Conservation (phyloP, 2,113 vertebrate genomes). For the Silurus asotus region DNA sequence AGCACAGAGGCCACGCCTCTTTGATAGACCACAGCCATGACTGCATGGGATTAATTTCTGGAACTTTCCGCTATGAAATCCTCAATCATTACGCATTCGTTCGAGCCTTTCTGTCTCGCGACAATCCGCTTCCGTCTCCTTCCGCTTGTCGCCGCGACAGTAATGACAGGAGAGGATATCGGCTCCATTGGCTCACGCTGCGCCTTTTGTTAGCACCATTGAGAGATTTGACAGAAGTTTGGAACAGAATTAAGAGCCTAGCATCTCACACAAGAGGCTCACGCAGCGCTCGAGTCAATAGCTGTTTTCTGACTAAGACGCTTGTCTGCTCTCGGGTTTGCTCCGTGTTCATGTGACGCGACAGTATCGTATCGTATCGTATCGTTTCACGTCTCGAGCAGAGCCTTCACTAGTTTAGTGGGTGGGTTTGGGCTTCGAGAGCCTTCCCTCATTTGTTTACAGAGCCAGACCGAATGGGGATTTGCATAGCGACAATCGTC, state of each 20-base stretch:
- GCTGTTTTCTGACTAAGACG: slow-evolving; percentile 17
- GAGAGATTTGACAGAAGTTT: slow-evolving; percentile 37
- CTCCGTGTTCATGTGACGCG: background rate
- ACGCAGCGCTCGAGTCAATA: slow-evolving; percentile 10
- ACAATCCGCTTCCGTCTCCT: slow-evolving; percentile 20
- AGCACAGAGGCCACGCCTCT: background rate
- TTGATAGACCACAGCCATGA: background rate
- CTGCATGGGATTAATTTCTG: background rate
- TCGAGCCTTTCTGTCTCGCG: background rate
- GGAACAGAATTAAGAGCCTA: slow-evolving; percentile 13
- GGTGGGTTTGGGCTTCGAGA: background rate
- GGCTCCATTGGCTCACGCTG: slow-evolving; percentile 15
- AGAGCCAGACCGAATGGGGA: slow-evolving; percentile 11
- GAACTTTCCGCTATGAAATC: background rate
- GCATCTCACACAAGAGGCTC: slow-evolving; percentile 11
- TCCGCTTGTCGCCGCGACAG: slow-evolving; percentile 3
- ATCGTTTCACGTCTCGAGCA: background rate
- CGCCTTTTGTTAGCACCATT: slow-evolving; percentile 29
- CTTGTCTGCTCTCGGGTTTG: background rate
- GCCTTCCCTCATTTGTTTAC: slow-evolving; percentile 41
- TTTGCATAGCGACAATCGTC: slow-evolving; percentile 41
- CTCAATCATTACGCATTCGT: background rate
- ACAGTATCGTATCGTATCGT: background rate
- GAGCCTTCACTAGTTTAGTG: background rate
- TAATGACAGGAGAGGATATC: slow-evolving; percentile 29